Percentiles rank a stretch among this genome's conserved stretches.
phyloP scores from a whole-genome alignment of 2,888 invertebrate genomes.

The Gnatocerus cornutus region DNA sequence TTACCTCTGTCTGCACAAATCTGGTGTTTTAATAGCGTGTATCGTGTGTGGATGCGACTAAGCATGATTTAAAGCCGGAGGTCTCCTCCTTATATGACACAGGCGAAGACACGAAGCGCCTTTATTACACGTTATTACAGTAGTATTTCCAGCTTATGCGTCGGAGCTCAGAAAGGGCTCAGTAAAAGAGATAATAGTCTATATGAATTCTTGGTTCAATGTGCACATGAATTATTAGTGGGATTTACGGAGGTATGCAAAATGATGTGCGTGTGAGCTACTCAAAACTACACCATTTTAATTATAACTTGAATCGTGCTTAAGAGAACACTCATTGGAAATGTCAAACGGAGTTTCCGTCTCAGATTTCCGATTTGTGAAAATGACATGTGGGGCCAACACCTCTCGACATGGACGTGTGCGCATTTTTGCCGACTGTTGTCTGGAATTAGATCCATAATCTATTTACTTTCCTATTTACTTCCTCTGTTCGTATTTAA shows the following conservation, averaged over 20 bases:
- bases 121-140: slow-evolving; percentile 70
- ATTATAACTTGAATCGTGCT: slow-evolving; percentile 12
- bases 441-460: slow-evolving; percentile 39
- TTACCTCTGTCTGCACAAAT: slow-evolving; percentile 31
- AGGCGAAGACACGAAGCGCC: slow-evolving; percentile 64
- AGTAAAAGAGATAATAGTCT: slow-evolving; percentile 62
- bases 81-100: slow-evolving; percentile 61
- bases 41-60: slow-evolving; percentile 55
- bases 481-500: slow-evolving; percentile 40
- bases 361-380: slow-evolving; percentile 20
- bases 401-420: not conserved
- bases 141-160: slow-evolving; percentile 70
- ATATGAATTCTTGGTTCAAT: slow-evolving; percentile 53
- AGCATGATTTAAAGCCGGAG: slow-evolving; percentile 65
- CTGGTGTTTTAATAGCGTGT: slow-evolving; percentile 39
- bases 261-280: slow-evolving; percentile 12
- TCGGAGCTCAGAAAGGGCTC: slow-evolving; percentile 56
- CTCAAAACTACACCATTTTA: slow-evolving; percentile 21
- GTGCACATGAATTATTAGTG: slow-evolving; percentile 28
- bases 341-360: slow-evolving; percentile 25
- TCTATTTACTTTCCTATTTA: slow-evolving; percentile 45
- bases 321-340: slow-evolving; percentile 15
- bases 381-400: slow-evolving; percentile 16
- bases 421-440: slow-evolving; percentile 31
- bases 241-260: slow-evolving; percentile 14